These are phyloP conservation scores for Brachionus koreanus DNA, from an alignment of 1,140 invertebrate species.

Conservation along the genomic window DNA sequence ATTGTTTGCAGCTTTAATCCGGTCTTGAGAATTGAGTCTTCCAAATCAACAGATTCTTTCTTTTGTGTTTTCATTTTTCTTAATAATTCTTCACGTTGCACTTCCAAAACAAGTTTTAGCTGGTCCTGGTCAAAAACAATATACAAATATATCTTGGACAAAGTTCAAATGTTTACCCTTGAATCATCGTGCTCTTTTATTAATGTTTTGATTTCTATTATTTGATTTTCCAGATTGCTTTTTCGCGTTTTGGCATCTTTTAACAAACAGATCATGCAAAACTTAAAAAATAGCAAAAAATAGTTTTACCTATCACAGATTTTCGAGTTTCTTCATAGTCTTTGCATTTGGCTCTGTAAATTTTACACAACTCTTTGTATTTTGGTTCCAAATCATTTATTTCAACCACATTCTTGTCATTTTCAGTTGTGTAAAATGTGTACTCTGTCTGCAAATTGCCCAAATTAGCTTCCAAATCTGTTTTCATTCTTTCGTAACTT, in stretches of 20 bases:
- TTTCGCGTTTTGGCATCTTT: not conserved
- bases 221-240: not conserved
- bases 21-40: not conserved
- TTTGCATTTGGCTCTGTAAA: not conserved
- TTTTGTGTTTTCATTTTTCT: not conserved
- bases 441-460: not conserved
- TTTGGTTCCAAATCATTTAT: not conserved
- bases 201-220: not conserved
- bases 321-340: constrained; percentile 30
- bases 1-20: constrained; percentile 25
- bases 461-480: not conserved
- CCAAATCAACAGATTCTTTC: not conserved
- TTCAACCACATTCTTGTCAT: not conserved
- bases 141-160: not conserved
- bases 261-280: not conserved
- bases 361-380: not conserved
- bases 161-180: not conserved
- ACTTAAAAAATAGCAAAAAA: not conserved
- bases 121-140: not conserved
- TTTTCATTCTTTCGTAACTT: not conserved
- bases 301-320: not conserved
- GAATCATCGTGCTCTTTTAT: constrained; percentile 7
- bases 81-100: not conserved
- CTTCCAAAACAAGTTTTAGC: not conserved
- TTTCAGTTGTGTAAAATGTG: not conserved